Base-by-base conservation (phyloP, 2,113 vertebrate species). In the Pipra filicauda region DNA sequence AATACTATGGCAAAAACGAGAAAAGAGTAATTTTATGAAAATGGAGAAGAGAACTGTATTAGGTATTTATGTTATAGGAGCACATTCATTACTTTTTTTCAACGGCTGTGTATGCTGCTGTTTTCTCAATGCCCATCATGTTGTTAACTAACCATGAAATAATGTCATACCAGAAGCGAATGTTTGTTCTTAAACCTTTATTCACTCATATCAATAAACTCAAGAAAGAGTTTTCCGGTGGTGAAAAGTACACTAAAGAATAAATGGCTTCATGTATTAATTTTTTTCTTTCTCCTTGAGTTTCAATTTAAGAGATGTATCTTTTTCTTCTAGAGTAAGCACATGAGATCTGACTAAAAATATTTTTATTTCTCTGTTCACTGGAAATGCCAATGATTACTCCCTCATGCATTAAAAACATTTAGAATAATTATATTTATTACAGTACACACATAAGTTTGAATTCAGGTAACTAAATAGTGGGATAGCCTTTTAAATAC, bases 111-210 rank as follows among this genome's bases (percentile, higher is more conserved):
- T 74, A 21, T 37, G 39, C n/a, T 39, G 21, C 15, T 61, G 10
- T 49, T 85, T 93, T 33, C 48, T 89, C 14, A 15, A 4, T 76
- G 33, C 20, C 69, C 52, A 46, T 82, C 80, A 49, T 49, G 22
- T 37, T 69, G 43, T 58, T 89, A 89, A 93, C 69, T 89, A 95
- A 77, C 58, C 69, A 48, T 92, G 83, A 94, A 89, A 88, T 91
- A 75, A 79, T 72, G 55, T 88, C 58, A 52, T 57, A 67, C 12
- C n/a, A 85, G 71, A 96, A 94, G 28, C 1, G 15, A 91, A 81
- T 82, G 11, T 91, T 69, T 73, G 11, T 86, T 85, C 70, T 91
- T 75, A 88, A 81, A 51, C 43, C 64, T 73, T 91, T 64, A 48
- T 75, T 96, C 37, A 35, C n/a, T 54, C 44, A 8, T 86, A 75